phyloP scores from a whole-genome alignment of 2,113 vertebrate species.

The Cyphomyrus discorhynchus region DNA sequence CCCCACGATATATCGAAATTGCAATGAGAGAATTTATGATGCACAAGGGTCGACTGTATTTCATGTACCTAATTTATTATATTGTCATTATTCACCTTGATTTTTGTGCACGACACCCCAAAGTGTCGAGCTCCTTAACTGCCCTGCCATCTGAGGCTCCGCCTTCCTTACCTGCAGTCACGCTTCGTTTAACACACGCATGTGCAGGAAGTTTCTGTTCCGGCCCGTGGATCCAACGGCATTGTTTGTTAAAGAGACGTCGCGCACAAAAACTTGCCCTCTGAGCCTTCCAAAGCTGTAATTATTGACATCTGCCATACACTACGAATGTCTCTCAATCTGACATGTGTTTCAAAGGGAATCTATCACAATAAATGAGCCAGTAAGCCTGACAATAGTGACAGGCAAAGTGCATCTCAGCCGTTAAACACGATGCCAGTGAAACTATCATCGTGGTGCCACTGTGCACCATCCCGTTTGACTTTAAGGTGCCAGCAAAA shows the following conservation, averaged over 20 bases:
- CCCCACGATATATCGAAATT: background rate
- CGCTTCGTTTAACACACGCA: background rate
- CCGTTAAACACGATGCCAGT: background rate
- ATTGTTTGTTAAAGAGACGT: background rate
- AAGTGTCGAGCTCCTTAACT: background rate
- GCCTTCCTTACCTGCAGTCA: background rate
- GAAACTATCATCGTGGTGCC: background rate
- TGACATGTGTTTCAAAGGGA: slow-evolving; percentile 3
- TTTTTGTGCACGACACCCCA: background rate
- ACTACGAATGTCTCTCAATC: slow-evolving; percentile 1
- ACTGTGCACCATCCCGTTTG: background rate
- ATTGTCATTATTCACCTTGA: background rate
- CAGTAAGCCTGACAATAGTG: background rate
- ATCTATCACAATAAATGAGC: background rate
- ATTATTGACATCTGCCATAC: background rate
- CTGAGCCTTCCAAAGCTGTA: background rate
- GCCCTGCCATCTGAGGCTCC: background rate
- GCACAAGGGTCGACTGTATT: background rate
- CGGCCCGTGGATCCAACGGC: background rate
- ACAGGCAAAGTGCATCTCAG: background rate
- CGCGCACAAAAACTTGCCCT: background rate
- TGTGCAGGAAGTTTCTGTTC: background rate
- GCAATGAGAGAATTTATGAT: background rate
- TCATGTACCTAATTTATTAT: background rate
- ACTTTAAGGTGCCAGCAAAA: background rate